A percentile compares a stretch with the other conserved stretches of the same genome.
Evolutionary conservation across 2,888 invertebrate genomes (phyloP).

Genomic region (Craniophora ligustri): DNA sequence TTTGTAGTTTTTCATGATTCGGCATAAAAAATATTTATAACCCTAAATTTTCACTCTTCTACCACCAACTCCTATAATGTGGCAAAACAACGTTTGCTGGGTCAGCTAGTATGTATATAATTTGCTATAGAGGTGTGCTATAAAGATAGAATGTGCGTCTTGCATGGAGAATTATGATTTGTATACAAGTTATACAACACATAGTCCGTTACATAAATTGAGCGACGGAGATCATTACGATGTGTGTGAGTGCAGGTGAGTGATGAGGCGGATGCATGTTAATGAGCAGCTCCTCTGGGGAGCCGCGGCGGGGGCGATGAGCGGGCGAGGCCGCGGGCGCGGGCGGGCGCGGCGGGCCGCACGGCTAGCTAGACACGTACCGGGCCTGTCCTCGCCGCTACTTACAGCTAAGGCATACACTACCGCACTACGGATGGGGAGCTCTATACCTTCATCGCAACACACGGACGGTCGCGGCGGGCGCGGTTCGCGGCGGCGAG

Average conservation of each 20-base stretch:
- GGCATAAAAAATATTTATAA: too few relatives aligned
- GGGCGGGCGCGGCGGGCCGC: conserved; percentile 52
- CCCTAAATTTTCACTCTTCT: too few relatives aligned
- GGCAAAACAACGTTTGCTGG: too few relatives aligned
- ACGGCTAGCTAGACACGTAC: conserved; percentile 72
- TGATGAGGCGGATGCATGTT: conserved; percentile 32
- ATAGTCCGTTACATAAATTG: conserved; percentile 8
- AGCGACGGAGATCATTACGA: conserved; percentile 34
- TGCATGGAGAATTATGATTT: not conserved
- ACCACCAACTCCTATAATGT: too few relatives aligned
- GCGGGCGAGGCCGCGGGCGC: conserved; percentile 52
- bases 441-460: conserved; percentile 86
- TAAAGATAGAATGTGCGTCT: not conserved
- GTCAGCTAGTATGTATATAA: too few relatives aligned
- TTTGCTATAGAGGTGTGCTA: conserved; percentile 5
- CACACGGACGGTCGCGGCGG: conserved; percentile 69
- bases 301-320: conserved; percentile 48
- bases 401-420: conserved; percentile 81
- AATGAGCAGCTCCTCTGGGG: conserved; percentile 38
- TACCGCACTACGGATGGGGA: conserved; percentile 79
- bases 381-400: conserved; percentile 73
- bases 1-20: too few relatives aligned
- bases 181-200: not conserved
- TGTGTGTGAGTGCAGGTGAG: conserved; percentile 37
- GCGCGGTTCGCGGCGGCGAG: conserved; percentile 61